Conservation (phyloP, 2,113 vertebrate species). For the Antennarius striatus region DNA sequence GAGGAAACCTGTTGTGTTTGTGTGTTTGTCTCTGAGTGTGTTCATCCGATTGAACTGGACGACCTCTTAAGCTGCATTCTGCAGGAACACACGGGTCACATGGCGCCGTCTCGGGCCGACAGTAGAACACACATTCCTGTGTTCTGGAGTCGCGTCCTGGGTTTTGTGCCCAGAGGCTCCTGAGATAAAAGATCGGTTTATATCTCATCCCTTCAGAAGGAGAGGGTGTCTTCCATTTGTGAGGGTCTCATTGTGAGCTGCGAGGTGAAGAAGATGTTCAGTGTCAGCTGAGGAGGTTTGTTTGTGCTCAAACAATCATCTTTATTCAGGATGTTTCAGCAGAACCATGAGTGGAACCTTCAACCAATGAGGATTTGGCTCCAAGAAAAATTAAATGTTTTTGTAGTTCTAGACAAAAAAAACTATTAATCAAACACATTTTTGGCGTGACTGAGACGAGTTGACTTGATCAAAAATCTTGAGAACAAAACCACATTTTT, state of each 20-base stretch:
- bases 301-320: not conserved
- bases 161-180: not conserved
- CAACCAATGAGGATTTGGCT: no score
- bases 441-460: no score
- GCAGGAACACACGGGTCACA: conserved; percentile 53
- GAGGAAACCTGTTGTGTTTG: conserved; percentile 42
- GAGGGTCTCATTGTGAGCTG: not conserved
- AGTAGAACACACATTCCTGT: not conserved
- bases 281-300: not conserved
- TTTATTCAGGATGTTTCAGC: not conserved
- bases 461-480: no score
- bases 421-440: no score
- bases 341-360: not conserved
- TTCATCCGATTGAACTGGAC: conserved; percentile 54
- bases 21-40: conserved; percentile 47
- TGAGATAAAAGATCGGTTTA: not conserved
- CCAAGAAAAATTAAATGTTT: not conserved
- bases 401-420: not conserved
- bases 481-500: no score
- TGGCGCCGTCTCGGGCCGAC: conserved; percentile 18
- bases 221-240: not conserved
- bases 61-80: conserved; percentile 53
- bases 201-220: not conserved
- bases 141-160: not conserved
- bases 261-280: not conserved